Base-by-base conservation (phyloP, 2,888 invertebrate species). In the Steinernema carpocapsae region DNA sequence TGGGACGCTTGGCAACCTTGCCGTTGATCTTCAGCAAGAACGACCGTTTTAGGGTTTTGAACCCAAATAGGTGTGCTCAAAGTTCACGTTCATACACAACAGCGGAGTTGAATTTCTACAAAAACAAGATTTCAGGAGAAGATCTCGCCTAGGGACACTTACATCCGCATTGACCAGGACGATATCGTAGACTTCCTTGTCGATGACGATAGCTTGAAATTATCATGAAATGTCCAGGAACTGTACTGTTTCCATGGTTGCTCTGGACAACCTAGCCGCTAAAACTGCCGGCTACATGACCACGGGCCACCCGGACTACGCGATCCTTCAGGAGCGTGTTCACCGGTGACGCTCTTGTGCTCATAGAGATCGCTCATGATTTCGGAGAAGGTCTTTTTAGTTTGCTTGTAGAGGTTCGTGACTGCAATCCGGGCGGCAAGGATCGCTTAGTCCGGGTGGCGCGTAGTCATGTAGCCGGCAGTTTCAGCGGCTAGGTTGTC, bases 261-360 rank as follows among this genome's bases (percentile, higher is more conserved):
- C 99, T 88, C 90, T 99, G 83, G 99, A 99, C 89, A 97, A 96
- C 88, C 90, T 99, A 79, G 97, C 99, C 59, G 99, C 99, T 0
- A 97, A 99, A 89, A 97, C 94, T 48, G 94, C 97, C n/a, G 97
- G 97, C 14, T 94, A 94, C 42, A 93, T 97, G 93, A 97, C 97
- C 0, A 95, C 95, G 1, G 93, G 93, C 86, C 97, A 99, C 89
- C 95, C 97, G 0, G 97, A 99, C 89, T 99, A 97, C 91, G 97
- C 91, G 45, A 87, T 89, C 37, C 88, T 91, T 1, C 92, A 10
- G 97, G 94, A 1, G 92, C 91, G 70, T 88, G 89, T 82, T 90
- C 88, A n/a, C 92, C 91, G 14, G 93, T 94, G 83, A 92, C 91
- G 88, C 94, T 93, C 29, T 64, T 91, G 88, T 89, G 94, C 77